Evolutionary conservation across 2,888 invertebrate genomes (phyloP), one percentile per base, ranked within the genome.

Genomic region (Abrostola tripartita): DNA sequence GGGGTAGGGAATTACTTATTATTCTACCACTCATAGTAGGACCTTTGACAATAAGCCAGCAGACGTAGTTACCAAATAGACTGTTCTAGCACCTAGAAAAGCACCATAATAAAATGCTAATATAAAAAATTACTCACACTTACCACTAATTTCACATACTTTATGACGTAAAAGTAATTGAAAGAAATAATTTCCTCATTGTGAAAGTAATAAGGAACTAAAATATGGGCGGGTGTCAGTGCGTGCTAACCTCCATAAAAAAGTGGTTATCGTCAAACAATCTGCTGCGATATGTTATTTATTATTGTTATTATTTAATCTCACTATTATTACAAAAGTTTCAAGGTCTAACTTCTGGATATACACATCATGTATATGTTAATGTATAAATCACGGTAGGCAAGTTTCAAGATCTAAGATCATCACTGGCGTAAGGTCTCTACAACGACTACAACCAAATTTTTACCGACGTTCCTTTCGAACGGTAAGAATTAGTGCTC

Each of bases 201-300:
- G 58, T 55, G 14, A 42, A 58, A 35, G 35, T 65, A 76, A 76
- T 70, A 64, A 71, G 71, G 76, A 74, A 76, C 11, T 57, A 12
- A 71, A 63, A 66, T 59, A 65, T 55, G 38, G 63, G 51, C 44
- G 40, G 50, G 52, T 61, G 71, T 73, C 67, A 71, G 78, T 84
- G 86, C 87, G 86, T 88, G 88, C 49, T 75, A 81, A 67, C 84
- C 80, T 79, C 79, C 77, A 85, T 85, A 85, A 84, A 81, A 59
- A 38, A 50, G 61, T 50, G 68, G 67, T 72, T 80, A 83, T 84
- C 84, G 75, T 47, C 54, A 14, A 58, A 61, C 56, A 76, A 83
- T 81, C 71, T 71, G 57, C 61, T 61, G 71, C 73, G 71, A 83
- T 81, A 78, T 60, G 63, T 84, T 76, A 79, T 81, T 76, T 76